Evolutionary conservation across 2,113 vertebrate species (phyloP), one percentile per base, ranked within the genome.

Genomic region (Rhynchopsitta pachyrhyncha): DNA sequence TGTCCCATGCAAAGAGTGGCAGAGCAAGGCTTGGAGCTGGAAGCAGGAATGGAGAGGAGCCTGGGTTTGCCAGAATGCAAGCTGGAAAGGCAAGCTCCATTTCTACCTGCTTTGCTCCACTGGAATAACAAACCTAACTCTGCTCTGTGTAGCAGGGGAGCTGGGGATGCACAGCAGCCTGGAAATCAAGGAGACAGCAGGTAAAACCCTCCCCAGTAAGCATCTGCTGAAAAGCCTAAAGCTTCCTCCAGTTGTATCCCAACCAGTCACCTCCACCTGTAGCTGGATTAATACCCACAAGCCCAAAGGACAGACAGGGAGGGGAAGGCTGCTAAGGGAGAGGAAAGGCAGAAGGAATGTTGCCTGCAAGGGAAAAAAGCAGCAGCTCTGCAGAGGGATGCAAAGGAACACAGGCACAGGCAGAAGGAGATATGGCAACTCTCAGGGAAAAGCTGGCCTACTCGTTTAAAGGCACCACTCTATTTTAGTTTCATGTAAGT

Each of bases 1-100:
- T 23, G 46, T 33, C 50, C 46, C 35, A 29, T 0, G 1, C 1
- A 4, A 62, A 57, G 33, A 19, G 33, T 2, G 2, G 29, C 35
- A 62, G 44, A 33, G 44, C 62, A 75, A 82, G 42, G 75, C 42
- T 53, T 27, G 27, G n/a, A 63, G 41, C 69, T 77, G 92, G 41
- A 41, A 64, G 23, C 31, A 37, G 39, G 23, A 39, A 15, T 0
- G 2, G 24, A 66, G 27, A 47, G 59, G 31, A 87, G 37, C 42
- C 53, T 28, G 31, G 20, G 24, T 64, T 20, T 64, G n/a, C 22
- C 31, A 42, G 39, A 16, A 20, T 20, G 25, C 41, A n/a, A 46
- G 35, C 46, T 60, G 41, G 28, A 57, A 67, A 81, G 57, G 25
- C 42, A 64, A 81, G 20, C n/a, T 64, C 47, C 22, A 9, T 27